Base-by-base conservation (phyloP, 2,888 invertebrate species). In the Pristionchus maxplancki region DNA sequence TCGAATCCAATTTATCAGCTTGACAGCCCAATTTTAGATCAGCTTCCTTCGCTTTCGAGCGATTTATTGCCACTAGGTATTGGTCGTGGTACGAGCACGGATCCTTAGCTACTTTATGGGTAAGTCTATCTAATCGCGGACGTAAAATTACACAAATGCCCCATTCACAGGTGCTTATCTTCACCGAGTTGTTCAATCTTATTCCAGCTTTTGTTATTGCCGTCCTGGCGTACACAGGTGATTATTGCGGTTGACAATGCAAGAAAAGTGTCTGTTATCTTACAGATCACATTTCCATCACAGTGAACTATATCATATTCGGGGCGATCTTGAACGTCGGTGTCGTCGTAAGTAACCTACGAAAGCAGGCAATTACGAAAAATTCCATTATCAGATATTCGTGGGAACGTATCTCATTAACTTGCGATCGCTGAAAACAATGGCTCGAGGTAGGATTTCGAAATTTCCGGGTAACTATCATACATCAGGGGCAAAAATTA, bases 321-420 rank as follows among this genome's bases (percentile, higher is more conserved):
- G 34, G 34, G 3, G 1, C 24, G 1, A 34, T 34, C 4, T 11
- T 31, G 13, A 34, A 1, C 6, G 4, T 20, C 6, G 58, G 58
- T 1, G 67, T 67, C 17, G 24, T 34, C 15, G 67, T 67, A 31
- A 31, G 67, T 13, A 11, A 17, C 17, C 2, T 34, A 11, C 17
- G n/a, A 0, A n/a, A n/a, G 0, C 9, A 8, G 4, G 1, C 6
- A 20, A 1, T 17, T 0, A 6, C 24, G 3, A 3, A 58, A 4
- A 58, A 58, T 6, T 58, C 24, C 34, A 34, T 34, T 67, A 34
- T 58, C 67, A 67, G 67, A 34, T 67, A 13, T 67, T 67, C 67
- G 34, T 67, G 17, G 31, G 34, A 31, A 67, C 67, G 4, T 67
- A 67, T 20, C 67, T 67, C 34, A 34, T 67, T 67, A 67, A 67